phyloP scores from a whole-genome alignment of 2,797 vertebrate species.

The Lophotriccus pileatus region DNA sequence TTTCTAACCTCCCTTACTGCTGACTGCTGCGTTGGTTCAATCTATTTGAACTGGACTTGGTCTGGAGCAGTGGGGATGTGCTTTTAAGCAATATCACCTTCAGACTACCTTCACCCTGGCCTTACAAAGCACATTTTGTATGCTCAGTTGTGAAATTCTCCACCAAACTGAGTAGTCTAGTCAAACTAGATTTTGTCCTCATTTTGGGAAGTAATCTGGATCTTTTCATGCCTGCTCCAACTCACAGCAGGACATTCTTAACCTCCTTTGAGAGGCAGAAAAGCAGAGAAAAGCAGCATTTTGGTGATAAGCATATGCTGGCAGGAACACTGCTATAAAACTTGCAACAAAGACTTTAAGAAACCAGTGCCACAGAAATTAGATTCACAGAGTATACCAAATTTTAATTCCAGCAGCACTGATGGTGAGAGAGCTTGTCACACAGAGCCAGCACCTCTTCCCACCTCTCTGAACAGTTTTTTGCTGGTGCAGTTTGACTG shows the following conservation, averaged over 20 bases:
- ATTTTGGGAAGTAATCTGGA: slow-evolving; percentile 19
- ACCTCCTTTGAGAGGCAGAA: slow-evolving; percentile 17
- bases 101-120: neutral
- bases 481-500: neutral
- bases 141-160: neutral
- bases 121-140: neutral
- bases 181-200: no score
- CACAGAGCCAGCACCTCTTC: neutral
- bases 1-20: neutral
- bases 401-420: neutral
- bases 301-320: neutral
- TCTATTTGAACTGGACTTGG: neutral
- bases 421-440: neutral
- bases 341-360: neutral
- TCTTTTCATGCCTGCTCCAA: neutral
- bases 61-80: neutral
- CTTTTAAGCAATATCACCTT: neutral
- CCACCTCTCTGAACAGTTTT: neutral
- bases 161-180: no score
- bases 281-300: slow-evolving; percentile 13
- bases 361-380: neutral
- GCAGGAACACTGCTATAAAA: neutral
- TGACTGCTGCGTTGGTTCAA: neutral
- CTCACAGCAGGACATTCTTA: neutral
- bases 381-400: neutral